phyloP scores from a whole-genome alignment of 2,888 invertebrate genomes.

The Colletes collaris region DNA sequence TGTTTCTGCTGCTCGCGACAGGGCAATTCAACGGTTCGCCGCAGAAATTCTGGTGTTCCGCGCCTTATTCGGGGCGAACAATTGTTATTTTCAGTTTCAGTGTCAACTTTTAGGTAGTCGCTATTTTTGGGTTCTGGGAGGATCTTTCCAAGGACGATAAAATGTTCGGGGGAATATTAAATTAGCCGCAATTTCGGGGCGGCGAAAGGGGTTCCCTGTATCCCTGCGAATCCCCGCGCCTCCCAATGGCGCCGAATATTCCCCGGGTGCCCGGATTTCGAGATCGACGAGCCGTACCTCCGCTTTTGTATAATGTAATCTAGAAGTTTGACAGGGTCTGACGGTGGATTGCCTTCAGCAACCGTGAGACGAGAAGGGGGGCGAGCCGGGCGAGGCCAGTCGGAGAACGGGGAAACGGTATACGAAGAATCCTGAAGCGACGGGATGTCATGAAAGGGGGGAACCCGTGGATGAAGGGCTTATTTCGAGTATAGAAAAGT shows the following conservation, averaged over 20 bases:
- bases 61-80: not conserved
- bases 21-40: not conserved
- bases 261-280: constrained; percentile 44
- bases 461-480: constrained; percentile 37
- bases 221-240: too few relatives aligned
- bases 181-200: not conserved
- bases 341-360: constrained; percentile 57
- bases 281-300: constrained; percentile 73
- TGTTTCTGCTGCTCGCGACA: constrained; percentile 4
- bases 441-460: constrained; percentile 21
- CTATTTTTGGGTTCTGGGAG: not conserved
- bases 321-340: constrained; percentile 77
- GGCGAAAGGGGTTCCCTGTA: too few relatives aligned
- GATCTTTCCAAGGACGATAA: not conserved
- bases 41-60: not conserved
- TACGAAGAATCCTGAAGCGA: constrained; percentile 30
- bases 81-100: too few relatives aligned
- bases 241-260: constrained; percentile 9
- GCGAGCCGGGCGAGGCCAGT: constrained; percentile 11
- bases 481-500: constrained; percentile 52
- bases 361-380: constrained; percentile 12
- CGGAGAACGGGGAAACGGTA: constrained; percentile 22
- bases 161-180: not conserved
- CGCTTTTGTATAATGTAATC: constrained; percentile 80
- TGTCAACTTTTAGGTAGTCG: too few relatives aligned